Percentiles rank a stretch among this genome's conserved stretches.
These are phyloP conservation scores for Xestoiulus laeticollis DNA, from an alignment of 2,888 invertebrate species.

Conservation along the genomic window DNA sequence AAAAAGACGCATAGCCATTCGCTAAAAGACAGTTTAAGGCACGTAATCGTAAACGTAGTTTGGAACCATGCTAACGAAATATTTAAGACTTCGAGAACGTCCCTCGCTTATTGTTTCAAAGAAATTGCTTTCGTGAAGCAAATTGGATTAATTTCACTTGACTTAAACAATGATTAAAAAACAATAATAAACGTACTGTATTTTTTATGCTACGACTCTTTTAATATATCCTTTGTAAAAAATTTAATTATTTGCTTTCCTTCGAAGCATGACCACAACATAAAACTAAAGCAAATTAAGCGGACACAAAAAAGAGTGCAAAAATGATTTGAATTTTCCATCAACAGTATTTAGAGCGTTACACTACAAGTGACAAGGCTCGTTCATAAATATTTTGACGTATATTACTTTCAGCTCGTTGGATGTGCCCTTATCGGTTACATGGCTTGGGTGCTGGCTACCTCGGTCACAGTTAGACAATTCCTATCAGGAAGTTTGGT, in stretches of 20 bases:
- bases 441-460: conserved; percentile 64
- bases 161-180: not conserved
- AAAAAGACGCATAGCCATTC: too few relatives aligned
- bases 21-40: too few relatives aligned
- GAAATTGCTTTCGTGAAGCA: not conserved
- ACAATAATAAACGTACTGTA: not conserved
- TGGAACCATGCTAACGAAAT: not conserved
- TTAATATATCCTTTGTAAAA: not conserved
- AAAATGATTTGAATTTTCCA: not conserved
- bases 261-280: not conserved
- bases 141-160: not conserved
- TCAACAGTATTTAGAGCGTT: conserved; percentile 8
- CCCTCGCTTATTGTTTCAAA: not conserved
- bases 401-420: conserved; percentile 59
- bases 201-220: not conserved
- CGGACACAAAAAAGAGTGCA: not conserved
- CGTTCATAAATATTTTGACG: not conserved
- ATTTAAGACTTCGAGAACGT: not conserved
- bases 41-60: too few relatives aligned
- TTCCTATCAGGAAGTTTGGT: conserved; percentile 64
- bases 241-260: not conserved
- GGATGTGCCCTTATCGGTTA: conserved; percentile 63
- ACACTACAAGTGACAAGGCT: not conserved
- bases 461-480: conserved; percentile 62
- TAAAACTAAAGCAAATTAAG: not conserved